Percentiles rank a stretch among this genome's conserved stretches.
phyloP scores from a whole-genome alignment of 2,797 vertebrate species.

The Choloepus didactylus region DNA sequence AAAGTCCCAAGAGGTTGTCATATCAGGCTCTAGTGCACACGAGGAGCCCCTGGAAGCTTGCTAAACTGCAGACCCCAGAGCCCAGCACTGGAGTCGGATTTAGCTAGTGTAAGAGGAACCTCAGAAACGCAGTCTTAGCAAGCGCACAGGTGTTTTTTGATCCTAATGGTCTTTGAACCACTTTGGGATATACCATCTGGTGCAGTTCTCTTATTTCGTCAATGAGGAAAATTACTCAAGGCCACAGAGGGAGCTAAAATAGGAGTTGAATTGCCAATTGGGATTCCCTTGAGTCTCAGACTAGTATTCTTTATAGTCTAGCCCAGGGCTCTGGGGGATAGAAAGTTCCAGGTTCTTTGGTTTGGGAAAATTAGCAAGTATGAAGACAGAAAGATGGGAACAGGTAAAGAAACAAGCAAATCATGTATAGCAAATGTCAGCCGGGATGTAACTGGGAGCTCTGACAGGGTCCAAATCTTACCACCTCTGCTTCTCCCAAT shows the following conservation, averaged over 20 bases:
- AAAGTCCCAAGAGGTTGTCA: too few species aligned
- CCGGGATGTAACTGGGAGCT: accelerated
- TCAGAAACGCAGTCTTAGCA: neutral
- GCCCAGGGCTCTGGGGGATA: neutral
- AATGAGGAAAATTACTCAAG: neutral
- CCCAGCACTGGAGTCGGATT: too few species aligned
- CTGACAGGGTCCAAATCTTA: accelerated
- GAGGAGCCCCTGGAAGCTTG: neutral
- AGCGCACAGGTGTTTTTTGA: neutral
- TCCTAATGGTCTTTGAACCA: neutral
- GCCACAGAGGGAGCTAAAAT: neutral
- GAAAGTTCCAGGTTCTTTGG: neutral
- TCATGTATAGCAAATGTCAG: accelerated
- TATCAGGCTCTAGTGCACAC: too few species aligned
- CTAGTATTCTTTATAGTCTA: neutral
- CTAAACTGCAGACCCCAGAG: neutral
- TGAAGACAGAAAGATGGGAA: neutral
- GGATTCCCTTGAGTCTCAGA: neutral
- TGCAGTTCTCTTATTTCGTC: neutral
- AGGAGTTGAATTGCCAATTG: neutral
- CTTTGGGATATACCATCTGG: neutral
- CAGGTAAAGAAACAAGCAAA: neutral
- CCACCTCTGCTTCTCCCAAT: accelerated
- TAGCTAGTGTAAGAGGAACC: too few species aligned
- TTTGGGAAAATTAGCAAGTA: neutral